phyloP scores from a whole-genome alignment of 2,888 invertebrate species.

The Rotaria sp. region DNA sequence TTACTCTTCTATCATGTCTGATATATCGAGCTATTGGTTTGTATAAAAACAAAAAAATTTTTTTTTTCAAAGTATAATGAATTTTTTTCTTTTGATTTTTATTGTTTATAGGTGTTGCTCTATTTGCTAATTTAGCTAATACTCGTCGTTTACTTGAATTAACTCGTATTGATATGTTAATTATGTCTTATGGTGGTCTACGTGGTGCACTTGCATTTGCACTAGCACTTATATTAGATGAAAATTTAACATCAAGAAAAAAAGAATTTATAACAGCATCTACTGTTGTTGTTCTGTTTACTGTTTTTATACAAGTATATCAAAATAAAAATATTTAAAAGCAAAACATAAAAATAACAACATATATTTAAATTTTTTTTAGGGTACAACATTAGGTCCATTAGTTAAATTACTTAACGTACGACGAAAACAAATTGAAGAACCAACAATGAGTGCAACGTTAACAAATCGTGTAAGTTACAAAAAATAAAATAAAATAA shows the following conservation, averaged over 20 bases:
- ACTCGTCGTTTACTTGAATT: slow-evolving; percentile 48
- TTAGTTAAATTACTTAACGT: slow-evolving; percentile 41
- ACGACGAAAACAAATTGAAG: slow-evolving; percentile 39
- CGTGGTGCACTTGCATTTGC: slow-evolving; percentile 95
- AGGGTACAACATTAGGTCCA: slow-evolving; percentile 40
- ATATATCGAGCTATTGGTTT: slow-evolving; percentile 63
- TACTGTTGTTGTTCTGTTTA: slow-evolving; percentile 91
- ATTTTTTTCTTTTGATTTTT: slow-evolving; percentile 52
- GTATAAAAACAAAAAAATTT: background rate
- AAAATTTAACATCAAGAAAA: slow-evolving; percentile 72
- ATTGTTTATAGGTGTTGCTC: slow-evolving; percentile 66
- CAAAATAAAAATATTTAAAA: background rate
- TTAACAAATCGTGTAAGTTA: slow-evolving; percentile 33
- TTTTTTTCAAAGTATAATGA: background rate
- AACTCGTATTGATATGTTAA: slow-evolving; percentile 69
- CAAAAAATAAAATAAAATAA: background rate
- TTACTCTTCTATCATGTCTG: slow-evolving; percentile 86
- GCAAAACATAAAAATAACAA: no score
- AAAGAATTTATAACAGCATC: slow-evolving; percentile 97
- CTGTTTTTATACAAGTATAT: slow-evolving; percentile 83
- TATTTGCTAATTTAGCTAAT: slow-evolving; percentile 81
- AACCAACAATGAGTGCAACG: slow-evolving; percentile 39
- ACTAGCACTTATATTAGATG: slow-evolving; percentile 66
- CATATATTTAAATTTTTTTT: background rate
- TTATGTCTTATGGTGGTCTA: slow-evolving; percentile 87